Evolutionary conservation across 1,140 invertebrate species (phyloP).

Genomic region (Mya arenaria): DNA sequence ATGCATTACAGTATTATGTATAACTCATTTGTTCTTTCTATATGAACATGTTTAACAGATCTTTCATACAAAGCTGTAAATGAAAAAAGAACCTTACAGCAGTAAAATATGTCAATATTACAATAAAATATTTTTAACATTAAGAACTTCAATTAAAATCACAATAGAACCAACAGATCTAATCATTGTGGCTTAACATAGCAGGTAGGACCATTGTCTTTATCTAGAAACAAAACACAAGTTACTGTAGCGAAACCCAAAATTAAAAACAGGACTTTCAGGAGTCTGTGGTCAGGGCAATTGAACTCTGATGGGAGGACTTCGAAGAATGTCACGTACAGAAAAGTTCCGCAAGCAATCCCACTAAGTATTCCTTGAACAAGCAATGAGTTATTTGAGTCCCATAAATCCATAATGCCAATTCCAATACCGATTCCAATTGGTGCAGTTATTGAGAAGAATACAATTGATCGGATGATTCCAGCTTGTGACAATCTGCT

Average conservation of each 20-base stretch:
- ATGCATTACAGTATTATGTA: no score
- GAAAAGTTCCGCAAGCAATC: slow-evolving; percentile 93
- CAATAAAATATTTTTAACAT: no score
- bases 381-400: slow-evolving; percentile 76
- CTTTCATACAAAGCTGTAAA: no score
- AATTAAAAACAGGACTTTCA: slow-evolving; percentile 74
- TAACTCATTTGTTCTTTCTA: no score
- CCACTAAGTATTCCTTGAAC: slow-evolving; percentile 84
- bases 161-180: no score
- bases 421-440: slow-evolving; percentile 85
- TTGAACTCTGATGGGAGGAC: slow-evolving; percentile 86
- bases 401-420: slow-evolving; percentile 81
- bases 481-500: slow-evolving; percentile 84
- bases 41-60: no score
- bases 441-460: slow-evolving; percentile 88
- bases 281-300: slow-evolving; percentile 64
- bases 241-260: slow-evolving; percentile 72
- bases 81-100: no score
- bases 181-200: slow-evolving; percentile 38
- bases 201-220: slow-evolving; percentile 38
- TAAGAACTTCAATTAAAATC: no score
- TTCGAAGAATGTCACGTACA: slow-evolving; percentile 96
- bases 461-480: slow-evolving; percentile 70
- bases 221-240: slow-evolving; percentile 67
- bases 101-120: no score